phyloP scores from a whole-genome alignment of 2,113 vertebrate genomes.

The Rousettus leschenaultii region DNA sequence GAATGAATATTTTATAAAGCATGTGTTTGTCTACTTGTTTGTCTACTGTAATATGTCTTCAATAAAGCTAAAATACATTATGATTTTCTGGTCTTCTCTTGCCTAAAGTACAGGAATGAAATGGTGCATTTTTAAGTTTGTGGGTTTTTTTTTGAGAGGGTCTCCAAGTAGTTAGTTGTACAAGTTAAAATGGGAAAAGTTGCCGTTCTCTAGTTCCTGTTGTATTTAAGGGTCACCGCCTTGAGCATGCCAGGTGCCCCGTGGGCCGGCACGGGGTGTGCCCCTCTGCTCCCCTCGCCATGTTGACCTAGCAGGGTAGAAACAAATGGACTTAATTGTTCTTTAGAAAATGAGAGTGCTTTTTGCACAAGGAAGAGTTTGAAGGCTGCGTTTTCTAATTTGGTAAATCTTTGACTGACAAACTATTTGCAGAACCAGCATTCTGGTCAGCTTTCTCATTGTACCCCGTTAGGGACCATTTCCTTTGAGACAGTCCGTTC shows the following conservation, averaged over 20 bases:
- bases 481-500: background rate
- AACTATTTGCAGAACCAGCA: background rate
- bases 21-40: conserved; percentile 80
- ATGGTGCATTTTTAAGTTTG: background rate
- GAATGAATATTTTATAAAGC: conserved; percentile 87
- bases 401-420: background rate
- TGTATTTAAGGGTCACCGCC: background rate
- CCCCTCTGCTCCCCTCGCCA: background rate
- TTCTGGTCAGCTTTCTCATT: background rate
- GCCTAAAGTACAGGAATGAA: background rate
- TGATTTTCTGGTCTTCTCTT: background rate
- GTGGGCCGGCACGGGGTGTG: fast-evolving
- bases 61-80: conserved; percentile 80
- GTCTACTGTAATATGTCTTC: conserved; percentile 79
- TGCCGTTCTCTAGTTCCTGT: background rate
- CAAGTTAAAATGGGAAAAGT: background rate
- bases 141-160: background rate
- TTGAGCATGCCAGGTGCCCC: background rate
- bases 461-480: background rate
- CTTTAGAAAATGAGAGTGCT: background rate
- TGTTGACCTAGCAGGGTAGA: background rate
- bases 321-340: background rate
- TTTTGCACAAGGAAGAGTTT: background rate
- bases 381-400: background rate
- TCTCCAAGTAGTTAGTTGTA: background rate